A percentile compares a stretch with the other conserved stretches of the same genome.
These are phyloP conservation scores for Hydrozoanthus gracilis DNA, from an alignment of 92 coral and sea anemone genomes.

Conservation along the genomic window DNA sequence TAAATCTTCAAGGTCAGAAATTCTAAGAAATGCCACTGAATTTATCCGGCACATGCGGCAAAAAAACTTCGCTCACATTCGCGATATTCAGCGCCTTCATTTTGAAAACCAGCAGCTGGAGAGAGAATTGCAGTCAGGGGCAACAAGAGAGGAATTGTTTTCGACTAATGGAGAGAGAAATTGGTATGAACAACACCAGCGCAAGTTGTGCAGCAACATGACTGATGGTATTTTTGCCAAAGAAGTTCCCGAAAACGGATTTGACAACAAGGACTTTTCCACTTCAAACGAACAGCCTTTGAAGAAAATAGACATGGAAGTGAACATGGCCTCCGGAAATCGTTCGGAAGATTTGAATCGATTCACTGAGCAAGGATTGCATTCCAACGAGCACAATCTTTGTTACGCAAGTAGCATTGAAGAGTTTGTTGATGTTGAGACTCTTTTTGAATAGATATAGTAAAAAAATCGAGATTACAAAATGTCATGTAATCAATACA, in stretches of 20 bases:
- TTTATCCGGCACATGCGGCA: constrained; percentile 23
- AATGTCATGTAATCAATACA: neutral
- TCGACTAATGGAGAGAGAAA: neutral
- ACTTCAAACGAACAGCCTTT: neutral
- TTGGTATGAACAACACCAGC: neutral
- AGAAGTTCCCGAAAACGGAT: neutral
- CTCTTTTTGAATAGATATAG: neutral
- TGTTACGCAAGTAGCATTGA: constrained; percentile 11
- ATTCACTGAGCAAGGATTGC: neutral
- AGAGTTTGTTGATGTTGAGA: constrained; percentile 32
- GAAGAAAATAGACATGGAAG: neutral
- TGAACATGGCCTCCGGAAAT: neutral
- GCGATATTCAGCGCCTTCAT: constrained; percentile 35
- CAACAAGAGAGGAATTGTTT: neutral
- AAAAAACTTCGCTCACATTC: constrained; percentile 8
- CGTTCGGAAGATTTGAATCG: neutral
- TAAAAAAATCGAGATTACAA: neutral
- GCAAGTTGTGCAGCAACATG: neutral
- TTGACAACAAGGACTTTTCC: neutral
- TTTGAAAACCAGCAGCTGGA: constrained; percentile 34
- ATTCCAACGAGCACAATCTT: neutral
- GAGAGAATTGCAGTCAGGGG: constrained; percentile 1
- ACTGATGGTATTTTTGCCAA: neutral
- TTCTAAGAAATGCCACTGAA: constrained; percentile 27
- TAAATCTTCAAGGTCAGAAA: constrained; percentile 39